phyloP scores from a whole-genome alignment of 2,113 vertebrate species.

The Dicrurus megarhynchus region DNA sequence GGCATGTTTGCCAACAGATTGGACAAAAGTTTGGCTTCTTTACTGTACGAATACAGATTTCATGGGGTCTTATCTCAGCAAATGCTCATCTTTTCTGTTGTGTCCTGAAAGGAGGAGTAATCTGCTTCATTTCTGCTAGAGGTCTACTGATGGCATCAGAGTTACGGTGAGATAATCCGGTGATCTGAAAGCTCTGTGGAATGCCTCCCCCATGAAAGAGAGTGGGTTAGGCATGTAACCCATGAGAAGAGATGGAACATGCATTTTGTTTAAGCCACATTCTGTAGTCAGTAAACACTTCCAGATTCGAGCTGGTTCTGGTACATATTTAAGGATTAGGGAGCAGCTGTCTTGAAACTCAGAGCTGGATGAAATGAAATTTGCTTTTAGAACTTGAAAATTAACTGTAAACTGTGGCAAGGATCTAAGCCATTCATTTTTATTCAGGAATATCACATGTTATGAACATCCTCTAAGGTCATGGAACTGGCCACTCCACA shows the following conservation, averaged over 20 bases:
- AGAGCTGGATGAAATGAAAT: neutral
- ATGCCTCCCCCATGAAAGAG: neutral
- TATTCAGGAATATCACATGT: neutral
- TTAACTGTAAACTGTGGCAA: neutral
- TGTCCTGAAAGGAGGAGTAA: neutral
- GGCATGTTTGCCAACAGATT: neutral
- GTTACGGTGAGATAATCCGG: neutral
- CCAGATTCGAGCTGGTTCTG: neutral
- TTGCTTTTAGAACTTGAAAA: neutral
- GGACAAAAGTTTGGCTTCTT: neutral
- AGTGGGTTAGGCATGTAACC: neutral
- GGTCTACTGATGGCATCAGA: neutral
- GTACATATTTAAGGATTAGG: neutral
- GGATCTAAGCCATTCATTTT: neutral
- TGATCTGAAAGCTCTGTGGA: neutral
- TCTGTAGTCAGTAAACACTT: neutral
- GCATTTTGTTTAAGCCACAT: neutral
- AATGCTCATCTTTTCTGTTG: neutral
- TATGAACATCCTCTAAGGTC: neutral
- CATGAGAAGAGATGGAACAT: neutral
- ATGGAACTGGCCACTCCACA: neutral
- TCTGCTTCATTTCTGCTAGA: neutral
- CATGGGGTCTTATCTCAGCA: neutral
- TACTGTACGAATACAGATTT: neutral
- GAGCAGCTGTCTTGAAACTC: neutral